Percentiles rank a stretch among this genome's conserved stretches.
These are phyloP conservation scores for Neuroterus valhalla DNA, from an alignment of 1,140 invertebrate genomes.

Conservation along the genomic window DNA sequence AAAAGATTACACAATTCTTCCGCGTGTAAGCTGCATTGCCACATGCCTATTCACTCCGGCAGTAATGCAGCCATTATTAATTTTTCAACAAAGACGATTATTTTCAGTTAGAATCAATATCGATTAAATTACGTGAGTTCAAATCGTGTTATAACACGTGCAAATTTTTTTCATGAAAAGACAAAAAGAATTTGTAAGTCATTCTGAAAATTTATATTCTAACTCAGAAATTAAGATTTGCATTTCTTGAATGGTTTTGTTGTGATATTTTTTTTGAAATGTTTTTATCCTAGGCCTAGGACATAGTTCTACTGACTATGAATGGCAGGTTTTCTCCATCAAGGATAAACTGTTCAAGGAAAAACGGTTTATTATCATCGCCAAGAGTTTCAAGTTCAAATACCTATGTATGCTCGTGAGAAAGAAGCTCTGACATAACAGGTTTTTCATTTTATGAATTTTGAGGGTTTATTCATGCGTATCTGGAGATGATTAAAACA, in stretches of 20 bases:
- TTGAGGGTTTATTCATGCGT: too few species aligned
- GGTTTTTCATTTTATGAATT: background rate
- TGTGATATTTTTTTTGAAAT: too few species aligned
- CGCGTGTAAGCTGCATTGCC: background rate
- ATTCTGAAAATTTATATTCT: too few species aligned
- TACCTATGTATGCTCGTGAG: background rate
- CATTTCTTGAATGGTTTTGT: too few species aligned
- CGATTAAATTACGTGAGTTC: too few species aligned
- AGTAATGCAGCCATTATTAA: background rate
- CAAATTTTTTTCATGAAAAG: too few species aligned
- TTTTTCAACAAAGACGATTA: too few species aligned
- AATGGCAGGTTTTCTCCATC: background rate
- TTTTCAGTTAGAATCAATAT: too few species aligned
- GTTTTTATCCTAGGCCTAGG: too few species aligned
- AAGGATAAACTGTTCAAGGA: background rate
- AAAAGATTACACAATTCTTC: conserved; percentile 29
- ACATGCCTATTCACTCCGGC: background rate
- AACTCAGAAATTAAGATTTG: too few species aligned
- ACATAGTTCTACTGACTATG: background rate
- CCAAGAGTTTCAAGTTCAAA: conserved; percentile 13
- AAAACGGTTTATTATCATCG: background rate
- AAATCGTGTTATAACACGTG: background rate
- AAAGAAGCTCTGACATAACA: background rate
- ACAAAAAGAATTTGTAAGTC: too few species aligned
- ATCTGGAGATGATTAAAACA: background rate